Percentiles rank a stretch among this genome's conserved stretches.
Conservation (phyloP, 2,888 invertebrate genomes). For the Trissoscelio sp. region DNA sequence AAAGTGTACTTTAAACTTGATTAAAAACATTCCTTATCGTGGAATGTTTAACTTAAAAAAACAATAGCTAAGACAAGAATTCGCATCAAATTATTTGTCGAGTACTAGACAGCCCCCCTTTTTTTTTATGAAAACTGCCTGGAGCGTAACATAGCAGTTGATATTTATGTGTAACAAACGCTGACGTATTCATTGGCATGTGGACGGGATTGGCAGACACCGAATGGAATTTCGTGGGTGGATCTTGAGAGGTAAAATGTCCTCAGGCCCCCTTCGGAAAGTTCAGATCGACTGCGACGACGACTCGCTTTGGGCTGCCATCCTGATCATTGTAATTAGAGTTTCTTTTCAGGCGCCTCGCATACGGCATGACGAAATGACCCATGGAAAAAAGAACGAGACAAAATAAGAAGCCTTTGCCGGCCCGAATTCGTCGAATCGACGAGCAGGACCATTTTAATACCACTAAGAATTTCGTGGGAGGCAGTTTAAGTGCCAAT, state of each 20-base stretch:
- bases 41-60: too few species aligned
- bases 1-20: too few species aligned
- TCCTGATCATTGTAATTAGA: slow-evolving; percentile 76
- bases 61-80: too few species aligned
- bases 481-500: slow-evolving; percentile 70
- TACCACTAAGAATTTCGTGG: slow-evolving; percentile 76
- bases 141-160: slow-evolving; percentile 39
- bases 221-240: slow-evolving; percentile 72
- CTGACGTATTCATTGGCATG: slow-evolving; percentile 43
- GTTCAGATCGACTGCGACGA: slow-evolving; percentile 55
- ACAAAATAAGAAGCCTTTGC: slow-evolving; percentile 56
- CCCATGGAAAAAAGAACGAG: slow-evolving; percentile 50
- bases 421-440: slow-evolving; percentile 74
- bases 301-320: slow-evolving; percentile 70
- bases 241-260: slow-evolving; percentile 67
- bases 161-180: slow-evolving; percentile 38
- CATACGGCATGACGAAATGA: slow-evolving; percentile 64
- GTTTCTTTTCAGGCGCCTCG: slow-evolving; percentile 68
- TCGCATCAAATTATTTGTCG: not conserved
- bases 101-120: not conserved
- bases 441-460: slow-evolving; percentile 71
- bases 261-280: slow-evolving; percentile 67
- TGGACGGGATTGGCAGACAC: slow-evolving; percentile 59
- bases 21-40: too few species aligned
- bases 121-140: slow-evolving; percentile 6